Conservation (phyloP, 2,888 invertebrate species). For the Melinaea menophilus region DNA sequence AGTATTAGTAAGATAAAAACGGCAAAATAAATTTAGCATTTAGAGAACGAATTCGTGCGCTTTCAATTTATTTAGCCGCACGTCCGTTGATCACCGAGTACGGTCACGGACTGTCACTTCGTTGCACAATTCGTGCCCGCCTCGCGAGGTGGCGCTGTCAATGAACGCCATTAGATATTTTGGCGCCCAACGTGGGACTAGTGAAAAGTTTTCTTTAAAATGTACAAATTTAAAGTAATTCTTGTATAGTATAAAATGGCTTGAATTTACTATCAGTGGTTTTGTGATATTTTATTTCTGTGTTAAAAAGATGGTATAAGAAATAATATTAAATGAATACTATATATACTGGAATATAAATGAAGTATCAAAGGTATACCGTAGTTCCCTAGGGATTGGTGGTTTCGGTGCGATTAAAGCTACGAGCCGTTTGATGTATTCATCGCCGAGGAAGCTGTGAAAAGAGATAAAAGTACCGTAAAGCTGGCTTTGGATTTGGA, state of each 20-base stretch:
- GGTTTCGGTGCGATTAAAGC: conserved; percentile 62
- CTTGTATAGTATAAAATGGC: not conserved
- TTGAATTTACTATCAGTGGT: not conserved
- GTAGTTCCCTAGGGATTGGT: conserved; percentile 36
- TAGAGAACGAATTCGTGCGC: conserved; percentile 19
- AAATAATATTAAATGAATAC: not conserved
- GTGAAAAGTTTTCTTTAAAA: conserved; percentile 27
- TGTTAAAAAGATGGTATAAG: conserved; percentile 8
- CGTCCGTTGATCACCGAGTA: conserved; percentile 55
- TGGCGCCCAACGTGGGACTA: conserved; percentile 56
- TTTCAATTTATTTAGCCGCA: conserved; percentile 49
- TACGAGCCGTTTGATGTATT: conserved; percentile 62
- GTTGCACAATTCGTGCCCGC: conserved; percentile 46
- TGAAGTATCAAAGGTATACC: conserved; percentile 44
- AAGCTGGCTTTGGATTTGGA: conserved; percentile 45
- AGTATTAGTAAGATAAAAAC: no score
- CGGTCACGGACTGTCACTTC: conserved; percentile 61
- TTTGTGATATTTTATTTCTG: not conserved
- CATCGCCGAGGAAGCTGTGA: conserved; percentile 40
- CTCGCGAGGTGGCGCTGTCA: conserved; percentile 66
- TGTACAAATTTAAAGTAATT: conserved; percentile 22
- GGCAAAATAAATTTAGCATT: no score
- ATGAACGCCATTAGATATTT: conserved; percentile 51
- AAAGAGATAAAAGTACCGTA: conserved; percentile 49
- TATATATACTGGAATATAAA: conserved; percentile 16